Evolutionary conservation across 1,140 invertebrate genomes (phyloP), one percentile per base, ranked within the genome.

Genomic region (Drosophila azteca): DNA sequence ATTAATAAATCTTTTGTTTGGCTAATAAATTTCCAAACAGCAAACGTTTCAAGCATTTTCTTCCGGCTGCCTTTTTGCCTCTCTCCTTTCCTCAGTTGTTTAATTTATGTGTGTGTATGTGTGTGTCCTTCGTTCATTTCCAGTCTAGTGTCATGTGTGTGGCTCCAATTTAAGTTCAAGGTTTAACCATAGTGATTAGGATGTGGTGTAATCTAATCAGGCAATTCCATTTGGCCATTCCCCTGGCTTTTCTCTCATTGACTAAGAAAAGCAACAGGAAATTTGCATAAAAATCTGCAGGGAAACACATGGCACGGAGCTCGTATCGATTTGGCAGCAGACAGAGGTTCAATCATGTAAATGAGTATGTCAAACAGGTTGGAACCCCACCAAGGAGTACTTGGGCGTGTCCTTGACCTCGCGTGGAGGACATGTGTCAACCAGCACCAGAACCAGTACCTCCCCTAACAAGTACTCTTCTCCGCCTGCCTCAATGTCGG

Each of bases 1-100:
- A 88, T 73, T 88, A 88, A 88, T 88, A 88, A 88, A 88, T 88
- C 83, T 67, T 59, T 77, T 88, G 83, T 88, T 83, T 83, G 72
- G 9, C 71, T 68, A 79, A 87, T 87, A 88, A 82, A 87, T 87
- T 88, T 67, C 58, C 29, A 70, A 87, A 58, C 58, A 70, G 64
- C 59, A 55, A 70, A 55, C 61, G 50, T 63, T 43, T 49, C 45
- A 39, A 5, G 2, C 35, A 26, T 53, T 55, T 41, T 63, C 39
- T 24, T 11, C 9, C 6, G 15, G 8, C 15, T 15, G 8, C 15
- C 13, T 41, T n/a, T n/a, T n/a, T n/a, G n/a, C n/a, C n/a, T 41
- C 24, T 26, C 20, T 9, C 9, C 9, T 35, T 31, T 20, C 22
- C 22, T 22, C n/a, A 70, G 44, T 50, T 43, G 65, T 39, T 66